Evolutionary conservation across 2,113 vertebrate genomes (phyloP).

Genomic region (Ranitomeya imitator): DNA sequence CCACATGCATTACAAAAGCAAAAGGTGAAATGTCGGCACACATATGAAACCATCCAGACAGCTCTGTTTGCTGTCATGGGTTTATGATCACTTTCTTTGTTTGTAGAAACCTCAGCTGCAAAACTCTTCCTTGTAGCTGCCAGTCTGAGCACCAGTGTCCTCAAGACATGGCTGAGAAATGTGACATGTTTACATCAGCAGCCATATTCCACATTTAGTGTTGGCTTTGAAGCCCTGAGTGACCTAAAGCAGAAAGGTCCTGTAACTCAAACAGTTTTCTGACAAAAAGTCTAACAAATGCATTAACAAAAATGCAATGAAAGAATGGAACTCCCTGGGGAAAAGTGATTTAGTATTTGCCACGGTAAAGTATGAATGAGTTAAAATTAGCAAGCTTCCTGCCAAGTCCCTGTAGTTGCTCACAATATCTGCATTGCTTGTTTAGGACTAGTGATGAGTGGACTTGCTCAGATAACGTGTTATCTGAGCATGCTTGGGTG

Average conservation of each 20-base stretch:
- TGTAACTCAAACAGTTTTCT: neutral
- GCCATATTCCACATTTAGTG: constrained; percentile 9
- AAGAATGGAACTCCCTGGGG: neutral
- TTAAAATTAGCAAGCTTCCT: constrained; percentile 34
- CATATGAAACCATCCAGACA: neutral
- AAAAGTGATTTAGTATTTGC: neutral
- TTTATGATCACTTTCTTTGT: constrained; percentile 15
- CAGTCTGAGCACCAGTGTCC: constrained; percentile 22
- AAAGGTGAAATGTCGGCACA: neutral
- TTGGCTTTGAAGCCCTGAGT: constrained; percentile 7
- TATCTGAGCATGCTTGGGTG: too few relatives aligned
- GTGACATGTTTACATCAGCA: constrained; percentile 37
- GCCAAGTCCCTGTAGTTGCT: constrained; percentile 56
- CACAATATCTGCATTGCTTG: neutral
- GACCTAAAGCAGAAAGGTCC: constrained; percentile 9
- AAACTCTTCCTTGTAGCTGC: constrained; percentile 28
- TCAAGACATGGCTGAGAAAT: neutral
- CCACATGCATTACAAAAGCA: neutral
- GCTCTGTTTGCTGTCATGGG: constrained; percentile 11
- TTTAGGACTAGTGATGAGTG: neutral
- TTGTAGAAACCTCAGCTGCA: constrained; percentile 21
- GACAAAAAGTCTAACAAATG: neutral
- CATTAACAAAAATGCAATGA: neutral
- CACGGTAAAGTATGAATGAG: constrained; percentile 16
- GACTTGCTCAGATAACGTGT: too few relatives aligned